phyloP scores from a whole-genome alignment of 2,113 vertebrate species.

The Progne subis region DNA sequence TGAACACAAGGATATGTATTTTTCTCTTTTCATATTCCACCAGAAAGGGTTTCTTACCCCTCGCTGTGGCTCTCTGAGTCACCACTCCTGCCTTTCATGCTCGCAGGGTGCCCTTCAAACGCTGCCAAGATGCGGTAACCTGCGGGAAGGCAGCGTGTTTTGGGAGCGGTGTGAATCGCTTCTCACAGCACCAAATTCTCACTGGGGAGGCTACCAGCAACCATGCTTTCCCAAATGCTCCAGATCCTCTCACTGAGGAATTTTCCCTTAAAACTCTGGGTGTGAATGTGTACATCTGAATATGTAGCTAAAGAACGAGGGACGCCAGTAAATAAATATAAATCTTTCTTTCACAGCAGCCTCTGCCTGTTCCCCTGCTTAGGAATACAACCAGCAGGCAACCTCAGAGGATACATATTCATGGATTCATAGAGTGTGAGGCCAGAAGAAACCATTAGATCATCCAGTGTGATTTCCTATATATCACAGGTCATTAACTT shows the following conservation, averaged over 20 bases:
- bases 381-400: conserved; percentile 31
- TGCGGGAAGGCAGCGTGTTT: background rate
- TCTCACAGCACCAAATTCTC: background rate
- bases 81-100: background rate
- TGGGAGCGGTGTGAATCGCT: background rate
- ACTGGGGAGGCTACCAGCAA: background rate
- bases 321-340: background rate
- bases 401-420: conserved; percentile 48
- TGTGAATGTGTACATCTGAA: background rate
- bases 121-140: background rate
- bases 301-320: background rate
- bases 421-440: conserved; percentile 39
- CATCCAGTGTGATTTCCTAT: conserved; percentile 56
- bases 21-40: background rate
- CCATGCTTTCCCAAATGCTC: background rate
- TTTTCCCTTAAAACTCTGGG: background rate
- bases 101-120: background rate
- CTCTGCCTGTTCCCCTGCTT: background rate
- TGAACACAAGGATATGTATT: background rate
- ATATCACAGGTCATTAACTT: conserved; percentile 63
- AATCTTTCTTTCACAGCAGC: conserved; percentile 8
- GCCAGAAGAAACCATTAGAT: conserved; percentile 64
- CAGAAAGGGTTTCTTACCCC: background rate
- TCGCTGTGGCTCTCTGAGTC: background rate
- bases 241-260: background rate